A percentile compares a stretch with the other conserved stretches of the same genome.
These are phyloP conservation scores for Lypha dubia DNA, from an alignment of 2,888 invertebrate species.

Conservation along the genomic window DNA sequence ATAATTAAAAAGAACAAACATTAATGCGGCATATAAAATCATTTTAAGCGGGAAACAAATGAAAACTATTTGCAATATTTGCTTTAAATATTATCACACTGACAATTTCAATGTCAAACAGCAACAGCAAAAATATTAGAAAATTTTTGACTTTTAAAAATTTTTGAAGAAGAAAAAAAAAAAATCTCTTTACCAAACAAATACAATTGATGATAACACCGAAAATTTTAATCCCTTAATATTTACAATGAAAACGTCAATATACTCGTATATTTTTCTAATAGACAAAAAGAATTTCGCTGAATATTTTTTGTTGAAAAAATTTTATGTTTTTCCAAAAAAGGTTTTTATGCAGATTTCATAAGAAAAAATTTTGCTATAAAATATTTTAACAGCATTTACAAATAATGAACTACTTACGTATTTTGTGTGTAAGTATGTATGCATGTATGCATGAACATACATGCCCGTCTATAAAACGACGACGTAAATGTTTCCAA, in stretches of 20 bases:
- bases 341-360: slow-evolving; percentile 57
- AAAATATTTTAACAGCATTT: slow-evolving; percentile 13
- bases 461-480: too few relatives aligned
- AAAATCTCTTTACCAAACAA: neutral
- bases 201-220: slow-evolving; percentile 20
- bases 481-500: slow-evolving; percentile 35
- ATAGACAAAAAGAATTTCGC: slow-evolving; percentile 9
- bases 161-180: too few relatives aligned
- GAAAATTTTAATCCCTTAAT: slow-evolving; percentile 36
- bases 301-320: slow-evolving; percentile 12
- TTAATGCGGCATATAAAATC: neutral
- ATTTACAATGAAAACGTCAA: slow-evolving; percentile 38
- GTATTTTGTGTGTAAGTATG: too few relatives aligned
- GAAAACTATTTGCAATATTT: slow-evolving; percentile 35
- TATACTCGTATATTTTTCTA: neutral
- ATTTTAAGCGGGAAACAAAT: slow-evolving; percentile 1
- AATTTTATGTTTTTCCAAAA: slow-evolving; percentile 14
- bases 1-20: neutral
- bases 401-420: slow-evolving; percentile 49
- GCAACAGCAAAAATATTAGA: too few relatives aligned
- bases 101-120: slow-evolving; percentile 9
- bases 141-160: too few relatives aligned
- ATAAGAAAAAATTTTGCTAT: slow-evolving; percentile 32
- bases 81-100: neutral
- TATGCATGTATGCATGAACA: too few relatives aligned